Evolutionary conservation across 2,888 invertebrate genomes (phyloP).

Genomic region (Drosophila subquinaria): DNA sequence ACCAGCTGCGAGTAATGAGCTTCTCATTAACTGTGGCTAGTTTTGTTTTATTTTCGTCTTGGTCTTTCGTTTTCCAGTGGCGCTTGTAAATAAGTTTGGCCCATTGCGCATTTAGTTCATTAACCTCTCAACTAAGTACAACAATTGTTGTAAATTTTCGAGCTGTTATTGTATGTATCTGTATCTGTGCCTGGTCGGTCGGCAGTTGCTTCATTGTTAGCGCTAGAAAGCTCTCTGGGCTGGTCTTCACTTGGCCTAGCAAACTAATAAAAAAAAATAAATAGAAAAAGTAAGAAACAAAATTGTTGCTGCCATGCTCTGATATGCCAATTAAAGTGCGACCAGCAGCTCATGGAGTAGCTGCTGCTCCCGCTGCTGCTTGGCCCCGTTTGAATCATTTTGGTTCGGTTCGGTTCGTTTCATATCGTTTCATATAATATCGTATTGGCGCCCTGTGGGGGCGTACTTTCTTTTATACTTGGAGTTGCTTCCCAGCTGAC

Average conservation of each 20-base stretch:
- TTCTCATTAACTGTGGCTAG: constrained; percentile 67
- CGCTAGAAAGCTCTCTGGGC: constrained; percentile 61
- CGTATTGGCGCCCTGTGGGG: constrained; percentile 41
- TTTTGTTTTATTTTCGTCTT: constrained; percentile 17
- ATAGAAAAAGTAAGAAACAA: not conserved
- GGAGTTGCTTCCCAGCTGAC: constrained; percentile 27
- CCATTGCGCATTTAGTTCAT: constrained; percentile 81
- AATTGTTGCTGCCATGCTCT: constrained; percentile 57
- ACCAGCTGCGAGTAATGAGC: constrained; percentile 64
- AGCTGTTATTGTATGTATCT: constrained; percentile 33
- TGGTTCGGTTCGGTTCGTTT: not conserved
- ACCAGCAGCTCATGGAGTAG: constrained; percentile 50
- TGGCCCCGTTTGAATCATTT: constrained; percentile 4
- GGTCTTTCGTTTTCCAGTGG: constrained; percentile 12
- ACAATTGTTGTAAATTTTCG: constrained; percentile 75
- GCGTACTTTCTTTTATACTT: constrained; percentile 54
- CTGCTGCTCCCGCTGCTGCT: constrained; percentile 6
- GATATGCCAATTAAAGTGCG: constrained; percentile 80
- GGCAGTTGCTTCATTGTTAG: constrained; percentile 59
- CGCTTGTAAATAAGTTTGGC: constrained; percentile 71
- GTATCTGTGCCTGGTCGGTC: constrained; percentile 10
- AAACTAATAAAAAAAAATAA: constrained; percentile 61
- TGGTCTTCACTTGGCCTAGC: constrained; percentile 59
- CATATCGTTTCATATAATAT: not conserved
- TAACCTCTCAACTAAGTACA: constrained; percentile 80